These are phyloP conservation scores for Beaufortia kweichowensis DNA, from an alignment of 2,113 vertebrate genomes.

Conservation along the genomic window DNA sequence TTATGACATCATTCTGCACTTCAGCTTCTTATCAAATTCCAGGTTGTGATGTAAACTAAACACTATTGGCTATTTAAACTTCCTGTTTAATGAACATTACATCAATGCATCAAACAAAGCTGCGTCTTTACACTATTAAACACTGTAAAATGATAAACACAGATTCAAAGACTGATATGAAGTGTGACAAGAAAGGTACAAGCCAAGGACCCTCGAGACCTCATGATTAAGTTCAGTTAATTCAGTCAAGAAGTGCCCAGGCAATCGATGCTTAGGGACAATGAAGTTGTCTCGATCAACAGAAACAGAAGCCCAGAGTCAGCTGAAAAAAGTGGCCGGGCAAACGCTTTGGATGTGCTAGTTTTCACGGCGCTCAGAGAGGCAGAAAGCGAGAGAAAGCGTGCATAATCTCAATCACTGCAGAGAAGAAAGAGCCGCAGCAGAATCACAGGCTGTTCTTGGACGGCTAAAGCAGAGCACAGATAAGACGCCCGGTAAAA, in stretches of 20 bases:
- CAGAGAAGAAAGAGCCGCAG: slow-evolving; percentile 30
- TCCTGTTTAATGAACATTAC: too few relatives aligned
- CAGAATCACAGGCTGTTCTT: slow-evolving; percentile 35
- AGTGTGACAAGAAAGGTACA: slow-evolving; percentile 32
- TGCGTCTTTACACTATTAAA: too few relatives aligned
- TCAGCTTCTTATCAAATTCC: too few relatives aligned
- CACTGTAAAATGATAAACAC: too few relatives aligned
- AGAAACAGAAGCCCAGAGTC: slow-evolving; percentile 23
- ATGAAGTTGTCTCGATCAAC: slow-evolving; percentile 3
- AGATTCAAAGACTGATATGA: background rate
- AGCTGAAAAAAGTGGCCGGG: background rate
- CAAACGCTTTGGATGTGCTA: background rate
- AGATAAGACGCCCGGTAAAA: slow-evolving; percentile 42
- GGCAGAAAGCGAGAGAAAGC: slow-evolving; percentile 50
- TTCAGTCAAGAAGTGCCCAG: slow-evolving; percentile 28
- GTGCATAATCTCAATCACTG: slow-evolving; percentile 39
- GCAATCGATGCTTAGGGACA: slow-evolving; percentile 2
- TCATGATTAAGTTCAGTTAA: slow-evolving; percentile 32
- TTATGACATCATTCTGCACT: too few relatives aligned
- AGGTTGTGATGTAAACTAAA: too few relatives aligned
- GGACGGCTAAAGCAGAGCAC: slow-evolving; percentile 26
- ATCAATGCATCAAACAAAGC: too few relatives aligned
- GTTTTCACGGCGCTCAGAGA: slow-evolving; percentile 9
- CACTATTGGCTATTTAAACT: too few relatives aligned
- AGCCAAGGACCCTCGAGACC: background rate